These are phyloP conservation scores for Cyprinodon variegatus DNA, from an alignment of 2,113 vertebrate genomes.

Conservation along the genomic window DNA sequence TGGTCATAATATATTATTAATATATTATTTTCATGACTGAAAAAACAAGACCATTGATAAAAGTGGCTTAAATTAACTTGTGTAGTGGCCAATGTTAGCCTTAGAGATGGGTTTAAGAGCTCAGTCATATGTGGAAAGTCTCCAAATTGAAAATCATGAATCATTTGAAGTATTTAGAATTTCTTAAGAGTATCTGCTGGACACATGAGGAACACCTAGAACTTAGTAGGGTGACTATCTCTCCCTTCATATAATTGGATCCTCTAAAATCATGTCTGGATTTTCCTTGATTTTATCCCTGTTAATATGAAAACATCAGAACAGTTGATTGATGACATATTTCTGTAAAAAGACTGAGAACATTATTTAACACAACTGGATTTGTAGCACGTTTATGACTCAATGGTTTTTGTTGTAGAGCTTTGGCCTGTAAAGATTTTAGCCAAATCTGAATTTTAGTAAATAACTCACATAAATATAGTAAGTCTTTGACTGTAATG, in stretches of 20 bases:
- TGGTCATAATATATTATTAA: neutral
- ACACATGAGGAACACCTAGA: neutral
- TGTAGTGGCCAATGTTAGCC: neutral
- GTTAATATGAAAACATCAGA: neutral
- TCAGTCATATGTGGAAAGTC: neutral
- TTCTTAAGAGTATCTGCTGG: neutral
- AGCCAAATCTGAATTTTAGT: too few species aligned
- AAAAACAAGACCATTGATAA: neutral
- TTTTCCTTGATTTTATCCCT: neutral
- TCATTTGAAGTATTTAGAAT: neutral
- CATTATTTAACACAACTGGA: neutral
- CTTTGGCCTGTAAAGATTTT: too few species aligned
- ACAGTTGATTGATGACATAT: too few species aligned
- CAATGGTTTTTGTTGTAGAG: too few species aligned
- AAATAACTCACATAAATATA: too few species aligned
- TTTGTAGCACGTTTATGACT: neutral
- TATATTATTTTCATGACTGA: neutral
- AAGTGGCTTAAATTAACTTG: neutral
- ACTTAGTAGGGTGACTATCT: neutral
- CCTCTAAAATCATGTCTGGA: neutral
- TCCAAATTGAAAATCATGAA: neutral
- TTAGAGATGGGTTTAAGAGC: neutral
- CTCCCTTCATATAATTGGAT: neutral
- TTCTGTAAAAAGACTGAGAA: neutral
- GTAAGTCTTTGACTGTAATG: too few species aligned